A percentile compares a stretch with the other conserved stretches of the same genome.
phyloP scores from a whole-genome alignment of 30 jellyfish, hydroid and myxozoan genomes.

The Sanderia malayensis region DNA sequence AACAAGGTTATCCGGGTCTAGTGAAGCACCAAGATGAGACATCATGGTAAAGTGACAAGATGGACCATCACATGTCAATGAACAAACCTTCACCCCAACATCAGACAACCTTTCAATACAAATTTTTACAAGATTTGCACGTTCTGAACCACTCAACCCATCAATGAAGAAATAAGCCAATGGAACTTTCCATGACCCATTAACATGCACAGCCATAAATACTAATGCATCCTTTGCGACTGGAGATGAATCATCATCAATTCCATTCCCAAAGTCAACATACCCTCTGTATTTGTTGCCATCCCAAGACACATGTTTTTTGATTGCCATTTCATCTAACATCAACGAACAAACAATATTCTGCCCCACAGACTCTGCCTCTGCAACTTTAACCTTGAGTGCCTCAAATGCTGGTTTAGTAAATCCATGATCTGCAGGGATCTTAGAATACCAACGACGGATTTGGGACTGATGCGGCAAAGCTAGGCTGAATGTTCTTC shows the following conservation, averaged over 20 bases:
- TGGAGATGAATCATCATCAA: constrained; percentile 33
- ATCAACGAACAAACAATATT: constrained; percentile 8
- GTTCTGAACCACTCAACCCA: constrained; percentile 48
- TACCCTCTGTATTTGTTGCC: constrained; percentile 35
- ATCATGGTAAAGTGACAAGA: constrained; percentile 47
- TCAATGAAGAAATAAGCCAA: constrained; percentile 44
- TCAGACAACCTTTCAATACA: constrained; percentile 28
- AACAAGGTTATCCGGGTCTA: constrained; percentile 9
- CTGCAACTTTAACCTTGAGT: constrained; percentile 11
- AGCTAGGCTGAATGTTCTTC: constrained; percentile 23
- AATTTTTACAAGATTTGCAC: constrained; percentile 51
- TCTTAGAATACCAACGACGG: constrained; percentile 39
- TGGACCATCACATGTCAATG: constrained; percentile 59
- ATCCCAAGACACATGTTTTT: constrained; percentile 49
- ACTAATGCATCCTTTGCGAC: too few relatives aligned
- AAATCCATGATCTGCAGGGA: constrained; percentile 65
- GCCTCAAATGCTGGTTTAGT: constrained; percentile 49
- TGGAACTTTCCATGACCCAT: constrained; percentile 59
- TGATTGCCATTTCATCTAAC: constrained; percentile 43
- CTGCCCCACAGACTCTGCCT: background rate
- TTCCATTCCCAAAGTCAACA: constrained; percentile 50
- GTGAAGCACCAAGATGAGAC: constrained; percentile 37
- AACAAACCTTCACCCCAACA: constrained; percentile 9
- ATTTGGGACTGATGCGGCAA: constrained; percentile 51
- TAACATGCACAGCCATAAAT: constrained; percentile 33